Percentiles rank a stretch among this genome's conserved stretches.
These are phyloP conservation scores for Sparidentex hasta DNA, from an alignment of 2,797 vertebrate genomes.

Conservation along the genomic window DNA sequence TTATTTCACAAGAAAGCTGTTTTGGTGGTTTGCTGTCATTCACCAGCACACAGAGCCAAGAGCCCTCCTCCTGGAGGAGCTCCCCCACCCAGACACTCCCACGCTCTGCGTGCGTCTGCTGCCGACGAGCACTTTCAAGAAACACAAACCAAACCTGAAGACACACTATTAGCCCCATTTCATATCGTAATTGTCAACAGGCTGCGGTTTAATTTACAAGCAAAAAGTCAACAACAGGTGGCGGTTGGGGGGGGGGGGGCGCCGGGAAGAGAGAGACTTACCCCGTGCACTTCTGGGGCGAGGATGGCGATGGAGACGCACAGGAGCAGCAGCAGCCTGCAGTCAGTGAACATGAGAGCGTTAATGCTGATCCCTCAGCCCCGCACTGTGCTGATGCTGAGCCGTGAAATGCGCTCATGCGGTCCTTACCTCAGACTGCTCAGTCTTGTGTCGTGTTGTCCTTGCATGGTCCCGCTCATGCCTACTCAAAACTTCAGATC, in stretches of 20 bases:
- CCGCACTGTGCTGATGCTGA: no score
- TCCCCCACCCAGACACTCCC: slow-evolving; percentile 66
- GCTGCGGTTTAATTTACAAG: slow-evolving; percentile 9
- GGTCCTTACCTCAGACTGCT: slow-evolving; percentile 68
- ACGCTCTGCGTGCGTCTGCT: slow-evolving; percentile 16
- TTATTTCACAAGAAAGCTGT: slow-evolving; percentile 33
- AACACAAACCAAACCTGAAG: not conserved
- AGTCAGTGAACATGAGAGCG: not conserved
- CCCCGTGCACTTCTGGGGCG: slow-evolving; percentile 76
- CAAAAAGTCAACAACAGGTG: slow-evolving; percentile 3
- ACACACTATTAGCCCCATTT: not conserved
- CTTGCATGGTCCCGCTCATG: slow-evolving; percentile 79
- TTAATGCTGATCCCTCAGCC: not conserved
- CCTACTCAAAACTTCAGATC: slow-evolving; percentile 70
- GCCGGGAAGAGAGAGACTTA: slow-evolving; percentile 82
- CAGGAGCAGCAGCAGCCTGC: slow-evolving; percentile 83
- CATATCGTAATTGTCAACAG: not conserved
- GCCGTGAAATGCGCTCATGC: not conserved
- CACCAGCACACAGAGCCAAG: slow-evolving; percentile 32
- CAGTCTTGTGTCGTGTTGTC: slow-evolving; percentile 49
- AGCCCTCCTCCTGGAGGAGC: slow-evolving; percentile 62
- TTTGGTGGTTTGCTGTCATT: slow-evolving; percentile 36
- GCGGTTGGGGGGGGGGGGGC: no score
- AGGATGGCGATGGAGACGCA: slow-evolving; percentile 75
- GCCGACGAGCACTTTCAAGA: not conserved